A percentile compares a stretch with the other conserved stretches of the same genome.
phyloP scores from a whole-genome alignment of 1,140 invertebrate species.

The Drosophila quadrilineata region DNA sequence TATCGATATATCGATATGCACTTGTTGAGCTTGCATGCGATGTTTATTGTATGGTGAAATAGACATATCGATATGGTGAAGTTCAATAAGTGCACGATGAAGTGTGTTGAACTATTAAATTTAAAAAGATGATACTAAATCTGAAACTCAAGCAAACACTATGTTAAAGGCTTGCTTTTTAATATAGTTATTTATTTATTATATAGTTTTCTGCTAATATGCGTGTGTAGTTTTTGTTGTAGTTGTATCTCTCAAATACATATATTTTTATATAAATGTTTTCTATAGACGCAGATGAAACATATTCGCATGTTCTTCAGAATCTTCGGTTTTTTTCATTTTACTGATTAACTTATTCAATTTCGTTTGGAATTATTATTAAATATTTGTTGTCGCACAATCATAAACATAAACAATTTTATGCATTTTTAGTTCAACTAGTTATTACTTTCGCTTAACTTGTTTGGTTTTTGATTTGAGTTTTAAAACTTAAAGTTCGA shows the following conservation, averaged over 20 bases:
- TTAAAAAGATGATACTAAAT: no score
- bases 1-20: no score
- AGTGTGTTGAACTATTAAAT: no score
- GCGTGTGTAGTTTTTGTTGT: constrained; percentile 60
- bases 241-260: constrained; percentile 55
- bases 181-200: constrained; percentile 54
- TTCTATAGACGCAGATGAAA: constrained; percentile 41
- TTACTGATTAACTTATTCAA: constrained; percentile 57
- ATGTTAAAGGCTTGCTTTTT: no score
- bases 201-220: constrained; percentile 62
- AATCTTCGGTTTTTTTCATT: constrained; percentile 31
- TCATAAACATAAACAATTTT: constrained; percentile 63
- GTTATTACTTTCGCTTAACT: constrained; percentile 45
- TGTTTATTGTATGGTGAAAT: no score
- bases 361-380: constrained; percentile 24
- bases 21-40: no score
- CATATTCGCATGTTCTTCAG: constrained; percentile 17
- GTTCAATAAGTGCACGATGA: no score
- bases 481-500: constrained; percentile 70
- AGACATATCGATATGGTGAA: no score
- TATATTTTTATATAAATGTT: constrained; percentile 52
- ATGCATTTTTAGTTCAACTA: constrained; percentile 25
- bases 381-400: constrained; percentile 40
- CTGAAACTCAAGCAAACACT: no score
- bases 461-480: constrained; percentile 48